These are phyloP conservation scores for Drusus annulatus DNA, from an alignment of 1,140 invertebrate genomes.

Conservation along the genomic window DNA sequence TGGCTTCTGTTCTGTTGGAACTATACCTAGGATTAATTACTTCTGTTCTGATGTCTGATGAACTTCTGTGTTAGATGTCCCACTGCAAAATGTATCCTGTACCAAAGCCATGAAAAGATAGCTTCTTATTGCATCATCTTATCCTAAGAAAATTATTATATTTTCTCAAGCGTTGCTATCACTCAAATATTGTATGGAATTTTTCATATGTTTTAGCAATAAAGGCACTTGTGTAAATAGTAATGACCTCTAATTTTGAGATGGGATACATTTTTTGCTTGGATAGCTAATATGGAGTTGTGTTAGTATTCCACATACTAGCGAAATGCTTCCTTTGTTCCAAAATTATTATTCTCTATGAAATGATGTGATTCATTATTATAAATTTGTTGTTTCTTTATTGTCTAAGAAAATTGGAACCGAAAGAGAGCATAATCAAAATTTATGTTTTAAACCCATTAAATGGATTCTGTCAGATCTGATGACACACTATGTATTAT, in stretches of 20 bases:
- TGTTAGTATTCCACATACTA: not conserved
- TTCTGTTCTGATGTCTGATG: not conserved
- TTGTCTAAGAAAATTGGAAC: conserved; percentile 39
- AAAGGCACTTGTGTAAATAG: no score
- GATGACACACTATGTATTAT: conserved; percentile 54
- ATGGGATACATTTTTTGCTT: no score
- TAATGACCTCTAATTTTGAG: no score
- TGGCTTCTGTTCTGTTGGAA: conserved; percentile 15
- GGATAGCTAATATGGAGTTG: no score
- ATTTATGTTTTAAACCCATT: conserved; percentile 50
- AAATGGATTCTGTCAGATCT: conserved; percentile 45
- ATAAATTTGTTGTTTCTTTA: conserved; percentile 46
- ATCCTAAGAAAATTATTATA: no score
- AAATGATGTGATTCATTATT: conserved; percentile 32
- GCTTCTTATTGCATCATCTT: no score
- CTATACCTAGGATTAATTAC: conserved; percentile 19
- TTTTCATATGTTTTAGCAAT: conserved; percentile 7
- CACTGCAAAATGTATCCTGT: no score
- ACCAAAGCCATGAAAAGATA: no score
- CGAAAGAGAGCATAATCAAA: conserved; percentile 36
- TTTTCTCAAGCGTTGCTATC: conserved; percentile 7
- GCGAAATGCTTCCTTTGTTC: conserved; percentile 18
- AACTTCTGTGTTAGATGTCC: no score
- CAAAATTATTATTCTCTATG: conserved; percentile 30
- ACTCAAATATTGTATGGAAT: conserved; percentile 2